Conservation (phyloP, 1,140 invertebrate genomes). For the Pentalonia nigronervosa region DNA sequence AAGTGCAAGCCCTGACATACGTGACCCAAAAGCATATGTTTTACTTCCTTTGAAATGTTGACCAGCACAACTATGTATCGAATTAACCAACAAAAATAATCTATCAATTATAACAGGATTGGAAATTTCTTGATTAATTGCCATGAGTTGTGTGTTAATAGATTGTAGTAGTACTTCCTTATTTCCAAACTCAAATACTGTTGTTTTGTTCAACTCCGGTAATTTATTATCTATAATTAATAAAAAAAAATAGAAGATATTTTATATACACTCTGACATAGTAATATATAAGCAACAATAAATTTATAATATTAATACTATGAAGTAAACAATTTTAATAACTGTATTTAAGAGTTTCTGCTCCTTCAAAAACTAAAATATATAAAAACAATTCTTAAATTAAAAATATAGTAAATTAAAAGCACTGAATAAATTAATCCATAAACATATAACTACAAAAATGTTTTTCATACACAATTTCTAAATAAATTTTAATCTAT, state of each 20-base stretch:
- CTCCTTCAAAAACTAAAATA: neutral
- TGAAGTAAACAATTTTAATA: neutral
- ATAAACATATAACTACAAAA: neutral
- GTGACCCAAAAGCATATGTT: slow-evolving; percentile 65
- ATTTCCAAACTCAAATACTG: slow-evolving; percentile 35
- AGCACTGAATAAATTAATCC: neutral
- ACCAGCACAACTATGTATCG: slow-evolving; percentile 35
- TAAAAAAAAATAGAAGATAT: neutral
- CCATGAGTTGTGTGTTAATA: neutral
- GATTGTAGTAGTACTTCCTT: neutral
- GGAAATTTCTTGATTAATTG: slow-evolving; percentile 27
- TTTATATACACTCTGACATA: neutral
- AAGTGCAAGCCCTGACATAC: slow-evolving; percentile 64
- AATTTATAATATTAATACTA: neutral
- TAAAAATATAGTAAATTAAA: neutral
- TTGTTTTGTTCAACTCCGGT: neutral
- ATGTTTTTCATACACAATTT: neutral
- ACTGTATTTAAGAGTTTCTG: neutral
- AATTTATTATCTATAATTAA: slow-evolving; percentile 24
- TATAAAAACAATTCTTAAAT: neutral
- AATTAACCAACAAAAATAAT: slow-evolving; percentile 27
- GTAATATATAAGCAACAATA: neutral
- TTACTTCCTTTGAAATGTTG: neutral
- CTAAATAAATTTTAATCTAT: neutral
- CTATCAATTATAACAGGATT: slow-evolving; percentile 6